Evolutionary conservation across 2,888 invertebrate genomes (phyloP).

Genomic region (Hartigia nigra): DNA sequence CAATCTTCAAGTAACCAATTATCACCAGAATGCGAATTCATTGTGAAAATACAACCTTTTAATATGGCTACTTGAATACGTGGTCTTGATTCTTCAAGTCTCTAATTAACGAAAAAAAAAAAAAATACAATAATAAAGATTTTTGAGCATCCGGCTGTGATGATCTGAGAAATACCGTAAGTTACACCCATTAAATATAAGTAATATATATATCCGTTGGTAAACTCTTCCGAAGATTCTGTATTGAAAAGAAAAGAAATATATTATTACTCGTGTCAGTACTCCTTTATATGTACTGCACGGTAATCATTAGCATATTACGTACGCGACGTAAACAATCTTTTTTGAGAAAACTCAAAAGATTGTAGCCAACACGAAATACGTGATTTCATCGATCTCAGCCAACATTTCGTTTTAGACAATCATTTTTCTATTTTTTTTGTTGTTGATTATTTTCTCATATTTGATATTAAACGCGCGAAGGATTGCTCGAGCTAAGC

Average conservation of each 20-base stretch:
- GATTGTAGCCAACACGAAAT: background rate
- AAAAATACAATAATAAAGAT: background rate
- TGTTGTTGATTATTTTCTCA: background rate
- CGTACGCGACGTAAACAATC: background rate
- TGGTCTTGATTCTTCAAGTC: background rate
- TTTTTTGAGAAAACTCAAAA: background rate
- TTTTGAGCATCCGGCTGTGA: background rate
- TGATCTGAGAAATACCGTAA: background rate
- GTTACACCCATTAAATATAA: background rate
- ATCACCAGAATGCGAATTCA: background rate
- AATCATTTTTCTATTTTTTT: background rate
- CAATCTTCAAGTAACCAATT: background rate
- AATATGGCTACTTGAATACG: background rate
- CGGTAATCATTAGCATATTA: background rate
- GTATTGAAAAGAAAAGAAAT: background rate
- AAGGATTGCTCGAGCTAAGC: background rate
- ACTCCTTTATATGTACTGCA: background rate
- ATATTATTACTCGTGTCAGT: background rate
- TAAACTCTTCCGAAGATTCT: background rate
- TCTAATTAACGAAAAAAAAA: background rate
- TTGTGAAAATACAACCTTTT: background rate
- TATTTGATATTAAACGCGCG: background rate
- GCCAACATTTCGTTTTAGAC: background rate
- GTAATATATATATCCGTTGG: background rate
- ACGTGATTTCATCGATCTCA: too few relatives aligned